A percentile compares a stretch with the other conserved stretches of the same genome.
Evolutionary conservation across 1,140 invertebrate genomes (phyloP).

Genomic region (Pseudomyrmex dendroicus): DNA sequence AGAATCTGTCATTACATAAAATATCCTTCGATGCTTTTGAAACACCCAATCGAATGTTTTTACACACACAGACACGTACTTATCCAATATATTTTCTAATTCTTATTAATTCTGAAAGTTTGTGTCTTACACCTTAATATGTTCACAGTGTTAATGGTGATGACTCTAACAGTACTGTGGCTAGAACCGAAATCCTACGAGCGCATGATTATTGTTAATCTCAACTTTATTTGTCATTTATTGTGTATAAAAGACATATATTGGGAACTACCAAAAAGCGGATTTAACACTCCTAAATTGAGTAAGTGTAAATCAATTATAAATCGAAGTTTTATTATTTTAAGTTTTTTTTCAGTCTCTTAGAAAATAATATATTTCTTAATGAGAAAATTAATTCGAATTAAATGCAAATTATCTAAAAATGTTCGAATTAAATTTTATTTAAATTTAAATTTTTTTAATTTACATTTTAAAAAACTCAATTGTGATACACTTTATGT

Average conservation of each 20-base stretch:
- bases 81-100: not conserved
- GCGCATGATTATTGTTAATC: slow-evolving; percentile 80
- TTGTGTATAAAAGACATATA: slow-evolving; percentile 81
- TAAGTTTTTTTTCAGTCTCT: not conserved
- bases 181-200: slow-evolving; percentile 82
- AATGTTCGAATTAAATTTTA: no score
- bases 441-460: no score
- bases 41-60: no score
- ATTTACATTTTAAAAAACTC: no score
- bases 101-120: not conserved
- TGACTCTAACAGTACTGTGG: slow-evolving; percentile 84
- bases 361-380: no score
- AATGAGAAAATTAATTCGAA: no score
- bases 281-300: slow-evolving; percentile 65
- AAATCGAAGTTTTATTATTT: not conserved
- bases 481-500: no score
- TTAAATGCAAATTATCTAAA: no score
- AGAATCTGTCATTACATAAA: no score
- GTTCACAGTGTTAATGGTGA: slow-evolving; percentile 80
- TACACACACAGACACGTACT: no score
- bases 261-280: slow-evolving; percentile 82
- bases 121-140: not conserved
- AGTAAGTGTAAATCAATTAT: slow-evolving; percentile 60
- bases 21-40: no score
- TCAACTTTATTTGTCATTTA: slow-evolving; percentile 85